phyloP scores from a whole-genome alignment of 2,113 vertebrate species.

The Melanocharis versteri region DNA sequence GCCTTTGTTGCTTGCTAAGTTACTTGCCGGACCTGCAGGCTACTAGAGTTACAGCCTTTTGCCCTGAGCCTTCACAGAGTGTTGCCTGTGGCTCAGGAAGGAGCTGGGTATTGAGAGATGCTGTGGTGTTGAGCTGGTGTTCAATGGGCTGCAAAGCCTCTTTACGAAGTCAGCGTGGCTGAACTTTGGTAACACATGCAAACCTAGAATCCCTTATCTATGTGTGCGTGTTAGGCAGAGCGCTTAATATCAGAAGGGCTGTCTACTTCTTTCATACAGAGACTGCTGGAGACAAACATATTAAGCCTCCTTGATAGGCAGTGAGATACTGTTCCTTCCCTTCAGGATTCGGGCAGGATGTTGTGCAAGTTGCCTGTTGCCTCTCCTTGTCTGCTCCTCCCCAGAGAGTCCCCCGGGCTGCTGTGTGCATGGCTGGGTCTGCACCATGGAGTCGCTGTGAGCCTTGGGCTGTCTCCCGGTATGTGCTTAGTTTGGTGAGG shows the following conservation, averaged over 20 bases:
- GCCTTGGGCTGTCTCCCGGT: neutral
- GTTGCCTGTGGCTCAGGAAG: neutral
- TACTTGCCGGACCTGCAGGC: neutral
- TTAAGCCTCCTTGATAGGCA: neutral
- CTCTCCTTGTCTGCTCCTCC: neutral
- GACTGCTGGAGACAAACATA: neutral
- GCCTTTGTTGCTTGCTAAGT: neutral
- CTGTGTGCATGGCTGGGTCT: neutral
- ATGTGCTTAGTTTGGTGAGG: neutral
- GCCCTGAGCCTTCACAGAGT: neutral
- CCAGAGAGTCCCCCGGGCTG: neutral
- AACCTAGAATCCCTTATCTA: neutral
- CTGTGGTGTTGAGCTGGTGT: neutral
- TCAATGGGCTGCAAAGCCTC: neutral
- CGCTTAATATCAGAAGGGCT: neutral
- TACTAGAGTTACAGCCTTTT: neutral
- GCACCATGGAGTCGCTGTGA: neutral
- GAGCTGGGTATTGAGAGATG: neutral
- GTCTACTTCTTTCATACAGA: neutral
- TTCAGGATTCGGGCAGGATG: neutral
- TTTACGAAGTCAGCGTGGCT: neutral
- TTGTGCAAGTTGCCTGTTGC: neutral
- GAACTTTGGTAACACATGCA: neutral
- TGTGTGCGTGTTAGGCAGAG: neutral
- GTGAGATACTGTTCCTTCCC: neutral